Conservation (phyloP, 2,888 invertebrate genomes). For the Parochlus steinenii region DNA sequence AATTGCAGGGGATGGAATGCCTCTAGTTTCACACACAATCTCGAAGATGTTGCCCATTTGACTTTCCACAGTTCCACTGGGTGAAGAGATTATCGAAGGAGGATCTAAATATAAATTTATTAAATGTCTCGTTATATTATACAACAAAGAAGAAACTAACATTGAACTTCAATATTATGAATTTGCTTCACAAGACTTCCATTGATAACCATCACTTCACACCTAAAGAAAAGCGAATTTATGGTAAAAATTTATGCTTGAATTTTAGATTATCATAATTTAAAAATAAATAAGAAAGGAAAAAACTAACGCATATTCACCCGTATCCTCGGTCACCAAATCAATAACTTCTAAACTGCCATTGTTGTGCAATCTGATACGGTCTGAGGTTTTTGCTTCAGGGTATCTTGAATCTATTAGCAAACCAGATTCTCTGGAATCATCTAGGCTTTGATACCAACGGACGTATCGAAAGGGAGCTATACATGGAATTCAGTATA, state of each 20-base stretch:
- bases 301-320: too few species aligned
- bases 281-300: too few species aligned
- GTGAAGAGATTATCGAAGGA: constrained; percentile 50
- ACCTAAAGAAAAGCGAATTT: too few species aligned
- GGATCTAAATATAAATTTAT: constrained; percentile 37
- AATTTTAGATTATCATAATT: too few species aligned
- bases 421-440: constrained; percentile 41
- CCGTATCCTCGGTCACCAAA: constrained; percentile 34
- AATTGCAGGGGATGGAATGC: constrained; percentile 54
- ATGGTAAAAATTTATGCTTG: too few species aligned
- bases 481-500: too few species aligned
- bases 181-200: constrained; percentile 36
- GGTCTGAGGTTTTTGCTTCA: constrained; percentile 34
- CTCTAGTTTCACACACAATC: constrained; percentile 53
- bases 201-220: constrained; percentile 30
- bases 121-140: constrained; percentile 6
- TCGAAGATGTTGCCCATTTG: constrained; percentile 56
- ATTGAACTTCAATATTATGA: constrained; percentile 63
- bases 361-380: constrained; percentile 48
- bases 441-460: too few species aligned
- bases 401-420: constrained; percentile 44
- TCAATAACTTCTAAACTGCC: constrained; percentile 46
- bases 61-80: constrained; percentile 52
- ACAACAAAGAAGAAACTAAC: too few species aligned
- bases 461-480: constrained; percentile 43